These are phyloP conservation scores for Antheraea pernyi DNA, from an alignment of 1,140 invertebrate genomes.

Conservation along the genomic window DNA sequence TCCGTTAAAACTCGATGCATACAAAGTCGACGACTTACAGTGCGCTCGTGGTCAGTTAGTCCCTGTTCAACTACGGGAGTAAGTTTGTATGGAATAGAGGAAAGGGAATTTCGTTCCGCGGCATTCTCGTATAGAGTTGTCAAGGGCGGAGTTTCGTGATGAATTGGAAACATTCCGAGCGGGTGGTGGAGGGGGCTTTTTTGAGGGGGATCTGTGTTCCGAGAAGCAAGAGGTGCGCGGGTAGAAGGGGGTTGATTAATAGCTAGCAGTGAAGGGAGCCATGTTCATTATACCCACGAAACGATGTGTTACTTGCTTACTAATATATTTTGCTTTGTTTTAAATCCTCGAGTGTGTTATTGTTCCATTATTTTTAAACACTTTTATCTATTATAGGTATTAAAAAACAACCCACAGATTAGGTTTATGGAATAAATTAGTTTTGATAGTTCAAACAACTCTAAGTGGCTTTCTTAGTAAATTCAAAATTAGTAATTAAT, in stretches of 20 bases:
- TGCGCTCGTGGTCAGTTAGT: conserved; percentile 35
- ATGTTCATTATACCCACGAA: conserved; percentile 75
- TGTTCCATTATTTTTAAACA: conserved; percentile 71
- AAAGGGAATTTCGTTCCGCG: conserved; percentile 48
- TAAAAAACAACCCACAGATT: conserved; percentile 63
- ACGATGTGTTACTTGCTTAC: conserved; percentile 75
- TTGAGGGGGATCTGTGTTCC: conserved; percentile 48
- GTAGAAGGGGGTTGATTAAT: conserved; percentile 66
- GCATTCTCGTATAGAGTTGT: conserved; percentile 77
- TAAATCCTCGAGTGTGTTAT: conserved; percentile 52
- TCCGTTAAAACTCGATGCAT: neutral
- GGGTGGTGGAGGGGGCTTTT: conserved; percentile 54
- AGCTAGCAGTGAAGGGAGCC: conserved; percentile 66
- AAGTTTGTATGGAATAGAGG: conserved; percentile 26
- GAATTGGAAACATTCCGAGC: conserved; percentile 72
- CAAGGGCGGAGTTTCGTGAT: conserved; percentile 79
- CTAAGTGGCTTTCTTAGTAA: conserved; percentile 32
- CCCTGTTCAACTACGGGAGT: conserved; percentile 30
- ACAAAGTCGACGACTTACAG: conserved; percentile 29
- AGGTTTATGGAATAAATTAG: conserved; percentile 45
- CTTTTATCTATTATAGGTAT: conserved; percentile 64
- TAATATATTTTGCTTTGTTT: conserved; percentile 71
- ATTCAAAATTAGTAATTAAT: conserved; percentile 43
- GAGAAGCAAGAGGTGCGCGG: conserved; percentile 38
- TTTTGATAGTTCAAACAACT: conserved; percentile 39